Evolutionary conservation across 1,140 invertebrate genomes (phyloP).

Genomic region (Acromyrmex heyeri): DNA sequence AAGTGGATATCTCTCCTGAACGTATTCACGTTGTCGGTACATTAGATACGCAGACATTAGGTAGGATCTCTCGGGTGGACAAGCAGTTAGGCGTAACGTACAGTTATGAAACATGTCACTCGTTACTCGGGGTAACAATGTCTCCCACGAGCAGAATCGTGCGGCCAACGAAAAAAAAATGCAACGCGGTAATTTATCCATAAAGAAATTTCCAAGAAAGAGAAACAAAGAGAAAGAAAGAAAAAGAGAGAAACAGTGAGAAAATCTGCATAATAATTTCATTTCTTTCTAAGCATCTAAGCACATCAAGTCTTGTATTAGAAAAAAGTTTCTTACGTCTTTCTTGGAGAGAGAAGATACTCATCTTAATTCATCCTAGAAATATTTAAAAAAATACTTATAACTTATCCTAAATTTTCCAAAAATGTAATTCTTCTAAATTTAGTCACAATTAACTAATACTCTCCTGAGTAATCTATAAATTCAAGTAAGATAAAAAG

Average conservation of each 20-base stretch:
- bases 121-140: slow-evolving; percentile 53
- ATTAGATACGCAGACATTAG: slow-evolving; percentile 67
- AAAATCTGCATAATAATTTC: neutral
- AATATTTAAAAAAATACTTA: neutral
- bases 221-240: too few relatives aligned
- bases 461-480: neutral
- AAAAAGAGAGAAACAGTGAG: neutral
- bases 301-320: neutral
- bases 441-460: slow-evolving; percentile 1
- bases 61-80: slow-evolving; percentile 63
- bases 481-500: neutral
- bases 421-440: neutral
- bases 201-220: slow-evolving; percentile 1
- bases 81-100: slow-evolving; percentile 65
- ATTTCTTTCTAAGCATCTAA: neutral
- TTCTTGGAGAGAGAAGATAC: neutral
- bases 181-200: slow-evolving; percentile 11
- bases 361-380: neutral
- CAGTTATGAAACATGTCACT: slow-evolving; percentile 62
- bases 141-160: slow-evolving; percentile 36
- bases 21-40: slow-evolving; percentile 56
- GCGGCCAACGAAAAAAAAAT: slow-evolving; percentile 15
- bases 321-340: neutral
- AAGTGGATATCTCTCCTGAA: slow-evolving; percentile 62
- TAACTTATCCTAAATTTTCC: neutral